Percentiles rank a stretch among this genome's conserved stretches.
phyloP scores from a whole-genome alignment of 2,113 vertebrate species.

The Tonatia bakeri region DNA sequence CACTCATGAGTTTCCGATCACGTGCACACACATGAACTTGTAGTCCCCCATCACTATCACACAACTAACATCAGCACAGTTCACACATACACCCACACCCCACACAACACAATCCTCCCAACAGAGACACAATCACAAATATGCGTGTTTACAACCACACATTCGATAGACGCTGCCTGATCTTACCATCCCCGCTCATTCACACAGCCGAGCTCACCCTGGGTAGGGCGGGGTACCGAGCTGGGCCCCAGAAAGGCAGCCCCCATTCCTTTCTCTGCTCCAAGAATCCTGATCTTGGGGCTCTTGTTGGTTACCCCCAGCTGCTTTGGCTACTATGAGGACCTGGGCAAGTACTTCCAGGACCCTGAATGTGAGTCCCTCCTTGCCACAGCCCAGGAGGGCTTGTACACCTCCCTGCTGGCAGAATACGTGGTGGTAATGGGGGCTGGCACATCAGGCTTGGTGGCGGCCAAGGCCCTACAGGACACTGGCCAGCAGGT shows the following conservation, averaged over 20 bases:
- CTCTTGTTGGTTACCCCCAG: neutral
- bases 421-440: slow-evolving; percentile 4
- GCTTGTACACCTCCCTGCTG: neutral
- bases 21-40: neutral
- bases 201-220: neutral
- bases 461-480: slow-evolving; percentile 44
- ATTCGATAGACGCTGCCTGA: neutral
- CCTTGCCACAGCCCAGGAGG: slow-evolving; percentile 28
- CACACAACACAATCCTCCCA: neutral
- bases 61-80: neutral
- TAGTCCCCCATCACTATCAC: neutral
- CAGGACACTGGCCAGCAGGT: slow-evolving; percentile 61
- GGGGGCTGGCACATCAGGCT: slow-evolving; percentile 57
- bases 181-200: neutral
- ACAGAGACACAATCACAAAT: neutral
- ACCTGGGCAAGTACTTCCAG: slow-evolving; percentile 53
- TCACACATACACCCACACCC: neutral
- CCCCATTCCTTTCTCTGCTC: neutral
- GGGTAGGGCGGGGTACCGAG: neutral
- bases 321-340: slow-evolving; percentile 40
- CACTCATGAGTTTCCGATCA: neutral
- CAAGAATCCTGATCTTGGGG: slow-evolving; percentile 46
- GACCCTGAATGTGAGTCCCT: slow-evolving; percentile 30
- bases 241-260: neutral
- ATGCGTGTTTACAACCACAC: neutral